Percentiles rank a stretch among this genome's conserved stretches.
Conservation (phyloP, 2,888 invertebrate species). For the Cephus rjabovi region DNA sequence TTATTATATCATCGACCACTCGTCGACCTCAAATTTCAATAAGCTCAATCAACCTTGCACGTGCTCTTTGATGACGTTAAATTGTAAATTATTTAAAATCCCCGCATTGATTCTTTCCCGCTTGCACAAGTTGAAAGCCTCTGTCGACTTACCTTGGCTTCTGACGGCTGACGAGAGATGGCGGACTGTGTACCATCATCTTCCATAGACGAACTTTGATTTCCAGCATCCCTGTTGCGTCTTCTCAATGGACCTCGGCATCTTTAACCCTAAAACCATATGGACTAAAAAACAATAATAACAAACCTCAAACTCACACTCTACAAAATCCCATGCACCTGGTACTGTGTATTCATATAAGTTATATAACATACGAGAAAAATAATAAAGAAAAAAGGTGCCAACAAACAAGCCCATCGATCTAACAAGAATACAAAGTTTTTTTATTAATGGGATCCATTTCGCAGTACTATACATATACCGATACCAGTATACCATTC, state of each 20-base stretch:
- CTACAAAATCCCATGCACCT: neutral
- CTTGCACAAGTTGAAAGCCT: constrained; percentile 31
- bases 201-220: constrained; percentile 8
- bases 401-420: constrained; percentile 13
- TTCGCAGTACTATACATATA: neutral
- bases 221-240: neutral
- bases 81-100: neutral
- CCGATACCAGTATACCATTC: neutral
- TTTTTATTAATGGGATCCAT: constrained; percentile 13
- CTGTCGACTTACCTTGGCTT: constrained; percentile 34
- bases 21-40: neutral
- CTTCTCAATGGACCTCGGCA: neutral
- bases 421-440: constrained; percentile 7
- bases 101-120: neutral
- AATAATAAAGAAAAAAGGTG: constrained; percentile 8
- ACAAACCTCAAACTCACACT: neutral
- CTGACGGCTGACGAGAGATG: constrained; percentile 42
- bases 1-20: neutral
- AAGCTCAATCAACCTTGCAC: neutral
- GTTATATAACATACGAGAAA: constrained; percentile 4
- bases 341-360: constrained; percentile 1
- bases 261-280: neutral
- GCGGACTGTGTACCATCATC: constrained; percentile 34
- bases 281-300: neutral
- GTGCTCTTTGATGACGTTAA: neutral